phyloP scores from a whole-genome alignment of 2,888 invertebrate species.

The Plagodis dolabraria region DNA sequence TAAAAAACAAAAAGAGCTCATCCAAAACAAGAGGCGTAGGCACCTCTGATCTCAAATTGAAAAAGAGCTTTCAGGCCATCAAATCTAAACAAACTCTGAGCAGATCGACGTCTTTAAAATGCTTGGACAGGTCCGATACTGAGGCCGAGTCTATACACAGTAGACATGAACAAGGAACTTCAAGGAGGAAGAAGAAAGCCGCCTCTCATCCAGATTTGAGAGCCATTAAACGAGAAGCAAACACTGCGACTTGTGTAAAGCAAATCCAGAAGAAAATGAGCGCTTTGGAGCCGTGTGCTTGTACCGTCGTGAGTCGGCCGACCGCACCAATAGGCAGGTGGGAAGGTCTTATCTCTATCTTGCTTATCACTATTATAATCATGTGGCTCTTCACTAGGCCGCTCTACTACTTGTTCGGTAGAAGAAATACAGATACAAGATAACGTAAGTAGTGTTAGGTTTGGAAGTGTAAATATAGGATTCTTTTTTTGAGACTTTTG shows the following conservation, averaged over 20 bases:
- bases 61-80: background rate
- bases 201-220: background rate
- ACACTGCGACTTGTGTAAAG: background rate
- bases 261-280: background rate
- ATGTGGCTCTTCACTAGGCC: slow-evolving; percentile 7
- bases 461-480: slow-evolving; percentile 20
- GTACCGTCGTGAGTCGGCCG: background rate
- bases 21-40: background rate
- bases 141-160: background rate
- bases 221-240: background rate
- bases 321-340: slow-evolving; percentile 1
- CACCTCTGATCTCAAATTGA: background rate
- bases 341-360: slow-evolving; percentile 10
- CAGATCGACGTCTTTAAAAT: background rate
- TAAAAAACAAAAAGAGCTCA: background rate
- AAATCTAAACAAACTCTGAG: background rate
- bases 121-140: background rate
- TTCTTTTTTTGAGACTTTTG: slow-evolving; percentile 13
- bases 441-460: slow-evolving; percentile 15
- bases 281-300: slow-evolving; percentile 4
- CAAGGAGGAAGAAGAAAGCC: background rate
- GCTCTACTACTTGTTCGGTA: slow-evolving; percentile 5
- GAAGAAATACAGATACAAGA: slow-evolving; percentile 14
- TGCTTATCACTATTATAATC: slow-evolving; percentile 7
- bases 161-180: background rate